Conservation (phyloP, 2,888 invertebrate genomes). For the Xanthia icteritia region DNA sequence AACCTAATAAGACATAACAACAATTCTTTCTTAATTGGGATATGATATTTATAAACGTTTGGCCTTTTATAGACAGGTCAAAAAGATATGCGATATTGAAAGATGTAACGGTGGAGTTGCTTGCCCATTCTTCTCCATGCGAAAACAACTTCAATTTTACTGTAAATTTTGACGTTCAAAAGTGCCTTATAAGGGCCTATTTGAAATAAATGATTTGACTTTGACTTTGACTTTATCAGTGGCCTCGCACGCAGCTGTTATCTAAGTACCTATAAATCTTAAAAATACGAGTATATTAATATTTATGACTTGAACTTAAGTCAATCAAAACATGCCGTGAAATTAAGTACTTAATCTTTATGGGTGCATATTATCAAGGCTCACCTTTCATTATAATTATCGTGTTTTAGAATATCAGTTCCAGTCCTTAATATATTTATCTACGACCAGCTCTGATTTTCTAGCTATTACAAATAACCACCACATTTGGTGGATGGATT, state of each 20-base stretch:
- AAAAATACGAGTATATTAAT: constrained; percentile 42
- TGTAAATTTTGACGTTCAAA: too few relatives aligned
- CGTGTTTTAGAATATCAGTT: background rate
- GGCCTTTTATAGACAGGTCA: constrained; percentile 24
- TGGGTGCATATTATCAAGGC: constrained; percentile 17
- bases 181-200: too few relatives aligned
- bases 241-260: constrained; percentile 38
- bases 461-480: background rate
- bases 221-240: too few relatives aligned
- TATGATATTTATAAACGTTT: constrained; percentile 10
- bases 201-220: too few relatives aligned
- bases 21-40: constrained; percentile 16
- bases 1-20: constrained; percentile 14
- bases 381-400: background rate
- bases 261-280: constrained; percentile 39
- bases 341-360: constrained; percentile 31
- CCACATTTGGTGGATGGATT: background rate
- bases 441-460: background rate
- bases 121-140: too few relatives aligned
- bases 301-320: constrained; percentile 45
- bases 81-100: constrained; percentile 47
- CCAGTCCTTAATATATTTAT: too few relatives aligned
- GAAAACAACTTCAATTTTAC: too few relatives aligned
- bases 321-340: constrained; percentile 29
- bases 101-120: too few relatives aligned